phyloP scores from a whole-genome alignment of 1,140 invertebrate genomes.

The Drosophila lacteicornis region DNA sequence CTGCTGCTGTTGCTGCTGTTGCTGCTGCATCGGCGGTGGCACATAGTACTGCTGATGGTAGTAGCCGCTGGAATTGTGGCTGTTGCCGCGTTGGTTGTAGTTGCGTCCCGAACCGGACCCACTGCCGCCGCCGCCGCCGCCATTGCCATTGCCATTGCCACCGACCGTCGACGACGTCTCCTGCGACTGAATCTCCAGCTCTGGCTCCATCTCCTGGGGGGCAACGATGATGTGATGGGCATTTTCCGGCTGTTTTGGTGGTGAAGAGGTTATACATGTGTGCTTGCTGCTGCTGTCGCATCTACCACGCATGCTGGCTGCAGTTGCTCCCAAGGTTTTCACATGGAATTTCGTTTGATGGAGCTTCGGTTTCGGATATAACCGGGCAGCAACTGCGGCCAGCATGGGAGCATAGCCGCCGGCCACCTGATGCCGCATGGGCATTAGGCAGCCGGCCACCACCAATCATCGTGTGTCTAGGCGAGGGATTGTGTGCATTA shows the following conservation, averaged over 20 bases:
- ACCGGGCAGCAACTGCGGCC: constrained; percentile 70
- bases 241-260: constrained; percentile 72
- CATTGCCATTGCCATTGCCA: constrained; percentile 1
- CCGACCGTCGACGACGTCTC: constrained; percentile 1
- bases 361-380: constrained; percentile 42
- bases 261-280: constrained; percentile 78
- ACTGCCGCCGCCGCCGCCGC: neutral
- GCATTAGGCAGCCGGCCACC: constrained; percentile 81
- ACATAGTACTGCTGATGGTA: constrained; percentile 83
- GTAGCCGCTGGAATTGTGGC: constrained; percentile 44
- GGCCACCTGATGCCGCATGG: constrained; percentile 64
- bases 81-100: constrained; percentile 32
- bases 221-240: constrained; percentile 12
- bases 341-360: constrained; percentile 36
- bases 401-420: constrained; percentile 69
- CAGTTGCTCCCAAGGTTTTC: constrained; percentile 62
- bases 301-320: constrained; percentile 68
- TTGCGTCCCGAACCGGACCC: constrained; percentile 30
- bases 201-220: constrained; percentile 40
- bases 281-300: constrained; percentile 60
- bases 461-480: constrained; percentile 84
- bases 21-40: constrained; percentile 80
- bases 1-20: constrained; percentile 51
- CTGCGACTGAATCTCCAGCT: constrained; percentile 30
- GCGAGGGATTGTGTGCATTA: constrained; percentile 80